These are phyloP conservation scores for Gastrophysa polygoni DNA, from an alignment of 2,888 invertebrate species.

Conservation along the genomic window DNA sequence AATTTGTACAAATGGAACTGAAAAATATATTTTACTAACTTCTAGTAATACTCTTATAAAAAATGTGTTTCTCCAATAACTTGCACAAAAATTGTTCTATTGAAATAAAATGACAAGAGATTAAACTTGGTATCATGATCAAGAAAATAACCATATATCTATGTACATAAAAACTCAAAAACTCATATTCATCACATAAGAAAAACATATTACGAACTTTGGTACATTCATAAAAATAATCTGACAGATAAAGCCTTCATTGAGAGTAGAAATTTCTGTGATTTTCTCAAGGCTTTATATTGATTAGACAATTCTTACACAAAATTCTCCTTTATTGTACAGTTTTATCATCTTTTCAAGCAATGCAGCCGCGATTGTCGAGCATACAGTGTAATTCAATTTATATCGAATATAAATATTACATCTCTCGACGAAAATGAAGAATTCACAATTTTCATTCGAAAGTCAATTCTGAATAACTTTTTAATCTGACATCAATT, in stretches of 20 bases:
- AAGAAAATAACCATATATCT: neutral
- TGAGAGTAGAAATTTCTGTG: neutral
- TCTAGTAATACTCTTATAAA: slow-evolving; percentile 39
- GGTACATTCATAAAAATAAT: slow-evolving; percentile 33
- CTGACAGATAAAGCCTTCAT: slow-evolving; percentile 7
- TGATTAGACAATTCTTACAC: neutral
- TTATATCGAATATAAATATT: no score
- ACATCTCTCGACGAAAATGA: no score
- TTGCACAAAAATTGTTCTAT: slow-evolving; percentile 27
- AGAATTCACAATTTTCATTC: no score
- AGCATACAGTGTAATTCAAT: no score
- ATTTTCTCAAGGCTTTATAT: neutral
- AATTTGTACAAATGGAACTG: slow-evolving; percentile 32
- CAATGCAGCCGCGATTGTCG: no score
- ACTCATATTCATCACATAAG: slow-evolving; percentile 34
- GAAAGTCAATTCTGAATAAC: no score
- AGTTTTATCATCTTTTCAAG: no score
- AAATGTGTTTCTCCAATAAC: slow-evolving; percentile 31
- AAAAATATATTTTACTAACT: slow-evolving; percentile 34
- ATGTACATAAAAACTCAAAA: slow-evolving; percentile 23
- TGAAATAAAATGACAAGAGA: slow-evolving; percentile 8
- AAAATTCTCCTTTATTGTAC: no score
- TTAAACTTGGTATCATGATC: neutral
- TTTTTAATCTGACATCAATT: no score
- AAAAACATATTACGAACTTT: slow-evolving; percentile 35